These are phyloP conservation scores for Chesias legatella DNA, from an alignment of 2,888 invertebrate genomes.

Conservation along the genomic window DNA sequence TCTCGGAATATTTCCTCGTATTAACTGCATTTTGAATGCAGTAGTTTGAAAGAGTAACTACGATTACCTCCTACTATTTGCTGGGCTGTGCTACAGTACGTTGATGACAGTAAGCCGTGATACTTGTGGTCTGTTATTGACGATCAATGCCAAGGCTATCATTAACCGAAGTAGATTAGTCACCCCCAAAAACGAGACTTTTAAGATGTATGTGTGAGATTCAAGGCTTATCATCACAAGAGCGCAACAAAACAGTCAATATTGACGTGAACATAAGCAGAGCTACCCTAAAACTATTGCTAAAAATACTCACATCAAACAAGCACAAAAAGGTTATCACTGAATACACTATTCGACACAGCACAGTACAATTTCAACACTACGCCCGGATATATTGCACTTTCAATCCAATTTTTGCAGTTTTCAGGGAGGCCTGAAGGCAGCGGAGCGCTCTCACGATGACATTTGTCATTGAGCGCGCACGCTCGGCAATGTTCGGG, in stretches of 20 bases:
- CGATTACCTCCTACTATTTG: too few relatives aligned
- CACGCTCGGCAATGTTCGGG: slow-evolving; percentile 46
- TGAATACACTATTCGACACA: slow-evolving; percentile 36
- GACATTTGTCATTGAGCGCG: slow-evolving; percentile 73
- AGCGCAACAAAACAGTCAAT: slow-evolving; percentile 11
- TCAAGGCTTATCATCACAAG: neutral
- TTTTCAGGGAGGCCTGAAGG: slow-evolving; percentile 70
- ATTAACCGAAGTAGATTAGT: slow-evolving; percentile 3
- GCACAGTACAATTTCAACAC: slow-evolving; percentile 46
- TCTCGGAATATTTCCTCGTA: slow-evolving; percentile 28
- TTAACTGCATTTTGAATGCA: slow-evolving; percentile 1
- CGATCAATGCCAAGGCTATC: slow-evolving; percentile 9
- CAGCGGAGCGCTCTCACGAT: slow-evolving; percentile 65
- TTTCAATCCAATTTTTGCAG: slow-evolving; percentile 49
- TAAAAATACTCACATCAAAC: slow-evolving; percentile 58
- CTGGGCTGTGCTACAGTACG: too few relatives aligned
- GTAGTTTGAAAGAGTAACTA: too few relatives aligned
- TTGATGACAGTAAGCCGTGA: neutral
- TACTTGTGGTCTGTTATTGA: slow-evolving; percentile 5
- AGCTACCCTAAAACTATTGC: slow-evolving; percentile 32
- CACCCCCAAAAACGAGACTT: slow-evolving; percentile 9
- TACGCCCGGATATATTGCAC: slow-evolving; percentile 36
- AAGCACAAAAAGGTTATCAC: slow-evolving; percentile 32
- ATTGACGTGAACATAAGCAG: slow-evolving; percentile 30
- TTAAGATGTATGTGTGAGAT: neutral